Conservation (phyloP, 1,140 invertebrate genomes). For the Drosophila albomicans region DNA sequence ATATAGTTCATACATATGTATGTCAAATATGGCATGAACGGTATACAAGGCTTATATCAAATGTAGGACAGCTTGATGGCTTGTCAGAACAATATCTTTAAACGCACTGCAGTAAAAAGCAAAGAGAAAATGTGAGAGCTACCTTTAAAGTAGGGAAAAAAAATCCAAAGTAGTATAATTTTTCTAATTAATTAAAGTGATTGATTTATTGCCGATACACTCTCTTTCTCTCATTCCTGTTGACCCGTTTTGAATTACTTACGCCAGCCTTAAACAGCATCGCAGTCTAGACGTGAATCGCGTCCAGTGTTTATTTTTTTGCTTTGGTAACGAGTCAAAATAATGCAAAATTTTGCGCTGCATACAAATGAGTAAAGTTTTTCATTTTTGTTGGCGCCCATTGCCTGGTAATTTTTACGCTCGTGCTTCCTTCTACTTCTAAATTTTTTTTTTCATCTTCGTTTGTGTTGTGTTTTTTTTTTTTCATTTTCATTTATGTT, state of each 20-base stretch:
- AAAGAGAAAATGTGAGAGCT: neutral
- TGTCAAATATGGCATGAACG: conserved; percentile 5
- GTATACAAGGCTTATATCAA: conserved; percentile 10
- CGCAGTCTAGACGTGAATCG: conserved; percentile 29
- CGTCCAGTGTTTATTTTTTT: conserved; percentile 49
- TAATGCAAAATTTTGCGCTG: conserved; percentile 79
- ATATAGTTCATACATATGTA: neutral
- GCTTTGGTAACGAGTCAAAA: conserved; percentile 80
- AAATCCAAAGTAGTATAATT: neutral
- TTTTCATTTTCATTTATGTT: conserved; percentile 24
- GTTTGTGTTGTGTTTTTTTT: conserved; percentile 37
- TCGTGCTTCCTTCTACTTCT: conserved; percentile 23
- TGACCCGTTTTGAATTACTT: conserved; percentile 18
- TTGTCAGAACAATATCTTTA: neutral
- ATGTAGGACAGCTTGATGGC: conserved; percentile 6
- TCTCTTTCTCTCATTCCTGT: neutral
- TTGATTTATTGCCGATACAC: neutral
- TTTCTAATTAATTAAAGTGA: neutral
- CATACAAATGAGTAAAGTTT: conserved; percentile 84
- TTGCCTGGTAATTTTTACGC: conserved; percentile 67
- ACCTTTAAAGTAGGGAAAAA: too few relatives aligned
- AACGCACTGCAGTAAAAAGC: neutral
- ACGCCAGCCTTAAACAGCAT: conserved; percentile 2
- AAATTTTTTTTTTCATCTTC: neutral
- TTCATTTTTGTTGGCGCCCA: conserved; percentile 61